Evolutionary conservation across 2,888 invertebrate species (phyloP).

Genomic region (Eilema sororculum): DNA sequence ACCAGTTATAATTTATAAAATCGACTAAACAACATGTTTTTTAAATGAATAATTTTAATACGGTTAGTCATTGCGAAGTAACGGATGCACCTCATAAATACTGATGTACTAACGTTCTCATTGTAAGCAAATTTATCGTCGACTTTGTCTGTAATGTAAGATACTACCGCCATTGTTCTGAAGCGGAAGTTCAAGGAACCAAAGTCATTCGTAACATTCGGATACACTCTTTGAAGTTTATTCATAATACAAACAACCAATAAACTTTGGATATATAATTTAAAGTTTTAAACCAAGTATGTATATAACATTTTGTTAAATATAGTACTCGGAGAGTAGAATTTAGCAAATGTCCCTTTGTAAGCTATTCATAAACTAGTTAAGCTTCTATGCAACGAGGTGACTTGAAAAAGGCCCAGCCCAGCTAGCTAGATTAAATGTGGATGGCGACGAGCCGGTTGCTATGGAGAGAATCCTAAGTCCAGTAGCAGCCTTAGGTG

Average conservation of each 20-base stretch:
- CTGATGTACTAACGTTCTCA: constrained; percentile 14
- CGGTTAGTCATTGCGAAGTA: constrained; percentile 14
- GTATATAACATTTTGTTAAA: too few species aligned
- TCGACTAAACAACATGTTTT: constrained; percentile 4
- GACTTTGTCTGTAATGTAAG: constrained; percentile 8
- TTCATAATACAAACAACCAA: constrained; percentile 8
- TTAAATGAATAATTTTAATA: not conserved
- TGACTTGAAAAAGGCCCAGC: too few species aligned
- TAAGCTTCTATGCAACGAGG: too few species aligned
- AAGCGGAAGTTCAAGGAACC: constrained; percentile 32
- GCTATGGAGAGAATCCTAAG: too few species aligned
- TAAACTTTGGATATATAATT: too few species aligned
- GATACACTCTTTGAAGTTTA: constrained; percentile 8
- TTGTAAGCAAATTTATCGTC: constrained; percentile 32
- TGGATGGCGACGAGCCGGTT: too few species aligned
- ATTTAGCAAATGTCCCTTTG: too few species aligned
- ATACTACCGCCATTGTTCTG: constrained; percentile 36
- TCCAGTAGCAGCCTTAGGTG: too few species aligned
- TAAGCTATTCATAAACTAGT: too few species aligned
- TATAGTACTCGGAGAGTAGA: too few species aligned
- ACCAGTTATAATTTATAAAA: constrained; percentile 25
- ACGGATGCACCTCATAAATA: constrained; percentile 7
- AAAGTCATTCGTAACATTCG: constrained; percentile 15
- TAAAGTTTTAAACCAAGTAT: too few species aligned
- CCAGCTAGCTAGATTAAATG: too few species aligned